A percentile compares a stretch with the other conserved stretches of the same genome.
Evolutionary conservation across 2,113 vertebrate species (phyloP).

Genomic region (Plotosus lineatus): DNA sequence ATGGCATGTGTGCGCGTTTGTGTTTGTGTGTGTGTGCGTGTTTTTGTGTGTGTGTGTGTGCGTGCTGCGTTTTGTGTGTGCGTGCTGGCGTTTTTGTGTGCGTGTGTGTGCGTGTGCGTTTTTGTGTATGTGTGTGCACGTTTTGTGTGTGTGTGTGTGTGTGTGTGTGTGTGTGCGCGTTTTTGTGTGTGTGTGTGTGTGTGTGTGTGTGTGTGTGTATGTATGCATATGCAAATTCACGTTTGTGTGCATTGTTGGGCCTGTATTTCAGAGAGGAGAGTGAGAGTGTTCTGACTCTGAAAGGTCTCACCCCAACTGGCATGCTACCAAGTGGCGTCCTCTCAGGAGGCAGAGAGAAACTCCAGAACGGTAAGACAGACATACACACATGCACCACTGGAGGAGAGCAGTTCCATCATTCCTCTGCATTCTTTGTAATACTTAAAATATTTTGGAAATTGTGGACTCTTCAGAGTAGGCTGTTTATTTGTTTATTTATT

Average conservation of each 20-base stretch:
- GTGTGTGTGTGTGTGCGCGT: conserved; percentile 19
- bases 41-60: conserved; percentile 12
- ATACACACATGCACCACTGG: background rate
- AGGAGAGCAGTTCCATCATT: background rate
- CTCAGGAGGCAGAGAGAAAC: conserved; percentile 94
- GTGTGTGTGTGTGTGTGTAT: conserved; percentile 11
- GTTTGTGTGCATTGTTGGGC: background rate
- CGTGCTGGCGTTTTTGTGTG: background rate
- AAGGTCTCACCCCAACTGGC: conserved; percentile 95
- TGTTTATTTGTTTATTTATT: background rate
- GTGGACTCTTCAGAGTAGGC: background rate
- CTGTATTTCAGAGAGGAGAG: conserved; percentile 87
- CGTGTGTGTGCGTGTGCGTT: conserved; percentile 4
- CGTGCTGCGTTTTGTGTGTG: background rate
- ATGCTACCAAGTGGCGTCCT: conserved; percentile 98
- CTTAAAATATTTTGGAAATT: background rate
- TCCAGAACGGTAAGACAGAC: conserved; percentile 91
- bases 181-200: background rate
- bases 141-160: conserved; percentile 12
- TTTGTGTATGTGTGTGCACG: background rate
- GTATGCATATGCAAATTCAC: too few relatives aligned
- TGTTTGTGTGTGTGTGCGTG: background rate
- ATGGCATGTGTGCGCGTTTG: conserved; percentile 47
- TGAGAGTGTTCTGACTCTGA: conserved; percentile 96
- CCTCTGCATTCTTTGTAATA: background rate